A percentile compares a stretch with the other conserved stretches of the same genome.
phyloP scores from a whole-genome alignment of 2,888 invertebrate species.

The Xanthorhoe spadicearia region DNA sequence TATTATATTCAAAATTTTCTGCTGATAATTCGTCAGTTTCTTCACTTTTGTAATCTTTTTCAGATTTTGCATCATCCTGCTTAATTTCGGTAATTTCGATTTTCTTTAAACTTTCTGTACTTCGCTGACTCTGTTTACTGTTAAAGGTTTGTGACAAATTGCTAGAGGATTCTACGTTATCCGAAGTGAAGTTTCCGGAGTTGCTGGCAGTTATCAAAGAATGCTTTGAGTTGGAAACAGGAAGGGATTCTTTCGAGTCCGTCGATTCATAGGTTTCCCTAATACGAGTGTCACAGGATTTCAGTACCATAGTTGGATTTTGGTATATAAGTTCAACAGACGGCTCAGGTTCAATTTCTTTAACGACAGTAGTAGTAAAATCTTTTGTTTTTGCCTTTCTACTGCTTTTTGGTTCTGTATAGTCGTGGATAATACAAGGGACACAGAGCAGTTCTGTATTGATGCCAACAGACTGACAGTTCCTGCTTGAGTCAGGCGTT shows the following conservation, averaged over 20 bases:
- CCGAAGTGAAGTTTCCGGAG: constrained; percentile 47
- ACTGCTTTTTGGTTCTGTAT: constrained; percentile 52
- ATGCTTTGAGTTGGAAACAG: constrained; percentile 44
- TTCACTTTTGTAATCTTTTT: constrained; percentile 41
- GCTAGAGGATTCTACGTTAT: constrained; percentile 42
- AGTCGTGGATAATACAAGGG: constrained; percentile 74
- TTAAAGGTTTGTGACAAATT: constrained; percentile 27
- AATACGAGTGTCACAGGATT: constrained; percentile 56
- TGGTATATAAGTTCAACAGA: constrained; percentile 70
- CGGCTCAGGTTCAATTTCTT: constrained; percentile 48
- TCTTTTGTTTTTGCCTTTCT: constrained; percentile 46
- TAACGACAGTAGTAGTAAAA: constrained; percentile 27
- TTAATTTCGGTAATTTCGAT: constrained; percentile 30
- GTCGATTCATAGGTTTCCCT: constrained; percentile 48
- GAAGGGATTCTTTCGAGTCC: constrained; percentile 50
- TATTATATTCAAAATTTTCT: constrained; percentile 65
- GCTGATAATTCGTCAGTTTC: constrained; percentile 54
- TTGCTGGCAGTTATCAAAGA: constrained; percentile 44
- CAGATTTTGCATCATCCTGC: constrained; percentile 23
- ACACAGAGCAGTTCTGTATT: constrained; percentile 74
- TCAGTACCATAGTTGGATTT: constrained; percentile 65
- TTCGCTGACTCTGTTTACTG: constrained; percentile 16
- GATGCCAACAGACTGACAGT: constrained; percentile 67
- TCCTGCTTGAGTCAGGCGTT: constrained; percentile 49
- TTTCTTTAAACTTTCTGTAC: constrained; percentile 33